Evolutionary conservation across 2,113 vertebrate species (phyloP).

Genomic region (Pagrus major): DNA sequence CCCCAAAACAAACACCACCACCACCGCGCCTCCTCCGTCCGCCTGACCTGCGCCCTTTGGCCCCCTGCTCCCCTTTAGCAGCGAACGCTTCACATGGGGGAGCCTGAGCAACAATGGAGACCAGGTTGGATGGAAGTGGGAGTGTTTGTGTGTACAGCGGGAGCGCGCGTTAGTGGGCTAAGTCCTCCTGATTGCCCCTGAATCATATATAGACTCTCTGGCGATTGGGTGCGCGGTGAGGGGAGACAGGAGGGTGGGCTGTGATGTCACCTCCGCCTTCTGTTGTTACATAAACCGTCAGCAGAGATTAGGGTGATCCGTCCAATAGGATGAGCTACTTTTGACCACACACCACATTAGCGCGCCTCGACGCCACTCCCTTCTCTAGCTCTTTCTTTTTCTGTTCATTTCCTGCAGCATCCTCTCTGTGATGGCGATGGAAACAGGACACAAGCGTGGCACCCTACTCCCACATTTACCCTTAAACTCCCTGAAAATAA

Average conservation of each 20-base stretch:
- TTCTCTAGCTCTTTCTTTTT: neutral
- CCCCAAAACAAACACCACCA: slow-evolving; percentile 44
- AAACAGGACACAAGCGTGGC: too few species aligned
- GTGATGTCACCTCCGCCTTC: slow-evolving; percentile 69
- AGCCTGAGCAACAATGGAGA: slow-evolving; percentile 49
- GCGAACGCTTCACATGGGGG: slow-evolving; percentile 49
- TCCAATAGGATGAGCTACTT: slow-evolving; percentile 76
- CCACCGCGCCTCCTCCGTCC: slow-evolving; percentile 43
- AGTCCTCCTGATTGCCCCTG: slow-evolving; percentile 31
- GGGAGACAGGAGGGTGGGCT: slow-evolving; percentile 33
- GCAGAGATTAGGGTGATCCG: slow-evolving; percentile 63
- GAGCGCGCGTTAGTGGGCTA: slow-evolving; percentile 22
- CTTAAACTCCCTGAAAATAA: neutral
- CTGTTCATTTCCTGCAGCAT: slow-evolving; percentile 7
- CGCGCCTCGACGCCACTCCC: slow-evolving; percentile 34
- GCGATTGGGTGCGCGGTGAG: slow-evolving; percentile 48
- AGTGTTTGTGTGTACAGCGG: slow-evolving; percentile 22
- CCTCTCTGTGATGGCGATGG: neutral
- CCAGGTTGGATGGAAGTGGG: slow-evolving; percentile 41
- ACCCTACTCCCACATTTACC: neutral
- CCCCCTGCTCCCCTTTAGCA: slow-evolving; percentile 39
- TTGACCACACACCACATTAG: slow-evolving; percentile 70
- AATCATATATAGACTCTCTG: slow-evolving; percentile 46
- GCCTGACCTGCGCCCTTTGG: slow-evolving; percentile 59
- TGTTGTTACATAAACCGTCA: slow-evolving; percentile 80